These are phyloP conservation scores for Gopherus flavomarginatus DNA, from an alignment of 2,113 vertebrate species.

Conservation along the genomic window DNA sequence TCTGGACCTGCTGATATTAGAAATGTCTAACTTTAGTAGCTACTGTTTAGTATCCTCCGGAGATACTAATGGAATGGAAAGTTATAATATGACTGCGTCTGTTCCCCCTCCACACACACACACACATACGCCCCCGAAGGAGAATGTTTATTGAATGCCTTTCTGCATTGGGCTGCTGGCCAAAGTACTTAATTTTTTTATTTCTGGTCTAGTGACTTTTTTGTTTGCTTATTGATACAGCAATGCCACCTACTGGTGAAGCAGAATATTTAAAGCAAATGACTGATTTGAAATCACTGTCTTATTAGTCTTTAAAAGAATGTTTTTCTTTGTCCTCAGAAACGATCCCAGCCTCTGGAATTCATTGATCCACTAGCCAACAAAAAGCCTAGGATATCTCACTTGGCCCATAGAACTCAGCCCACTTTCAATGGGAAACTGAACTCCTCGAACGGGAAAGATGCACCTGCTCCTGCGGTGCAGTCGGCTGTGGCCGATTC, in stretches of 20 bases:
- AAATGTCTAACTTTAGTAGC: not conserved
- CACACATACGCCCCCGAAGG: not conserved
- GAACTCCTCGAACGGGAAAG: constrained; percentile 82
- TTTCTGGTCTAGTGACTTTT: not conserved
- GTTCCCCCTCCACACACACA: not conserved
- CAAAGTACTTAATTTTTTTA: not conserved
- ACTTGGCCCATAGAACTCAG: constrained; percentile 85
- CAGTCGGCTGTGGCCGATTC: constrained; percentile 39
- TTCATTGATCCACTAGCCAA: constrained; percentile 92
- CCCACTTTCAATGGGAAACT: constrained; percentile 88
- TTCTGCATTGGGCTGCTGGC: not conserved
- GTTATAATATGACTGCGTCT: not conserved
- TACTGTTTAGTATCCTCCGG: not conserved
- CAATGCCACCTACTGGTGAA: constrained; percentile 60
- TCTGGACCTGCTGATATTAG: too few relatives aligned
- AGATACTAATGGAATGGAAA: not conserved
- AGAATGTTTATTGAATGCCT: not conserved
- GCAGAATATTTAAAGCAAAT: not conserved
- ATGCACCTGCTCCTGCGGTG: constrained; percentile 54
- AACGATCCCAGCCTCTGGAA: constrained; percentile 86
- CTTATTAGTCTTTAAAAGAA: fast-evolving
- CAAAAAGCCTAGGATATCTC: constrained; percentile 95
- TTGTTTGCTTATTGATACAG: not conserved
- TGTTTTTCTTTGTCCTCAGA: constrained; percentile 75
- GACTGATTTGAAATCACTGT: not conserved